A percentile compares a stretch with the other conserved stretches of the same genome.
phyloP scores from a whole-genome alignment of 2,888 invertebrate genomes.

The Lasioglossum figueresi region DNA sequence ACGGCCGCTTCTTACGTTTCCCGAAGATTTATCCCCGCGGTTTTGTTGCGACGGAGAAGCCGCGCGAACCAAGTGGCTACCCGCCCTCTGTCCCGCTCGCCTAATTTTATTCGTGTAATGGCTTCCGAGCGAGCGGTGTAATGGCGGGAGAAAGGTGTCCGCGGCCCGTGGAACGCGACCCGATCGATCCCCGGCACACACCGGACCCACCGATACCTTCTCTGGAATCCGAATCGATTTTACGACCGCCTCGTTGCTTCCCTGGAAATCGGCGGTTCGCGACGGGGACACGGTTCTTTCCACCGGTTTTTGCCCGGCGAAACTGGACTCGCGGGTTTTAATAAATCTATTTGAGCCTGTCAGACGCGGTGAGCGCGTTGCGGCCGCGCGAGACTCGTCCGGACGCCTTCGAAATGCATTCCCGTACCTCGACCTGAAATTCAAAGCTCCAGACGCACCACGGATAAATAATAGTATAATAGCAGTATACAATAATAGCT shows the following conservation, averaged over 20 bases:
- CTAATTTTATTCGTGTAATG: conserved; percentile 56
- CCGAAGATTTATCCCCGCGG: conserved; percentile 41
- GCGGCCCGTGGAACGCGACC: conserved; percentile 10
- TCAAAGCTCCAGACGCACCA: neutral
- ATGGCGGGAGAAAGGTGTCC: conserved; percentile 51
- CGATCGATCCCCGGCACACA: neutral
- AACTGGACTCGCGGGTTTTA: neutral
- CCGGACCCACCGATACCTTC: neutral
- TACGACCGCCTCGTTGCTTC: neutral
- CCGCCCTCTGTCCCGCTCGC: conserved; percentile 15
- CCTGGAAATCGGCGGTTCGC: neutral
- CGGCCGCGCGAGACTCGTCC: neutral
- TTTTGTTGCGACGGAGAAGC: neutral
- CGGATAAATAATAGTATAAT: neutral
- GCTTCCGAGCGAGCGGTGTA: conserved; percentile 41
- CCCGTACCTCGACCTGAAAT: neutral
- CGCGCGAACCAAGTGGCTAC: neutral
- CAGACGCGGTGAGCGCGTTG: neutral
- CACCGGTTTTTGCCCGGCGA: neutral
- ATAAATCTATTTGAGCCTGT: conserved; percentile 7
- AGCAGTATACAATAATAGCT: neutral
- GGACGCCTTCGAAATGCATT: neutral
- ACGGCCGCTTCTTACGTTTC: conserved; percentile 35
- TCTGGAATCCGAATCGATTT: neutral
- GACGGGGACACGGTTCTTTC: neutral